Evolutionary conservation across 1,140 invertebrate genomes (phyloP).

Genomic region (Heliconius nattereri): DNA sequence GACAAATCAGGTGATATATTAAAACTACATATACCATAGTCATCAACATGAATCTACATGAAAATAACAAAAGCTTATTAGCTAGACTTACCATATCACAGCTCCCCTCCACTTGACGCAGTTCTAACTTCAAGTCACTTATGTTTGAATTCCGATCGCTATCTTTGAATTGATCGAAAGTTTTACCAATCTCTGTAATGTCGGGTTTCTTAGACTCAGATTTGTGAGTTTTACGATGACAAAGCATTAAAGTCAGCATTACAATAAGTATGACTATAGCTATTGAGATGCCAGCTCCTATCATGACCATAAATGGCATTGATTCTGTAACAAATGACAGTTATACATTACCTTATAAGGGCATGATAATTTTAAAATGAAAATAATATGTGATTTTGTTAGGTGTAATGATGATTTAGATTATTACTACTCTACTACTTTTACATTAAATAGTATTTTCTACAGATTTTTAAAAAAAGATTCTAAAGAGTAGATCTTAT

Average conservation of each 20-base stretch:
- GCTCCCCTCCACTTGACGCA: constrained; percentile 68
- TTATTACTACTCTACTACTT: not conserved
- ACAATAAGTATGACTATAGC: constrained; percentile 59
- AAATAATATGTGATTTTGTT: not conserved
- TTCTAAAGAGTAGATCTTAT: no score
- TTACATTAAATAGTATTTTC: not conserved
- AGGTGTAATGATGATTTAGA: not conserved
- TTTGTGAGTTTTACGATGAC: constrained; percentile 59
- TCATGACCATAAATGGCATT: constrained; percentile 54
- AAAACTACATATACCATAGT: no score
- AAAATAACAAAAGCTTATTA: not conserved
- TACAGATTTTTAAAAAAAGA: no score
- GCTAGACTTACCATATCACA: constrained; percentile 66
- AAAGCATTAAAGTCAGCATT: constrained; percentile 68
- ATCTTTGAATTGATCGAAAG: constrained; percentile 63
- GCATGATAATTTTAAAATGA: constrained; percentile 4
- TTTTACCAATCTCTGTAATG: constrained; percentile 63
- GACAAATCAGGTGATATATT: no score
- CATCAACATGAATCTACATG: no score
- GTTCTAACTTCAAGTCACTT: constrained; percentile 69
- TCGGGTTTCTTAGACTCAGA: constrained; percentile 68
- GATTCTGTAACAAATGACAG: constrained; percentile 58
- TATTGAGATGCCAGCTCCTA: constrained; percentile 50
- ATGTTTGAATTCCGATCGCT: constrained; percentile 69
- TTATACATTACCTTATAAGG: not conserved